A percentile compares a stretch with the other conserved stretches of the same genome.
Conservation (phyloP, 1,140 invertebrate genomes). For the Camponotus pennsylvanicus region DNA sequence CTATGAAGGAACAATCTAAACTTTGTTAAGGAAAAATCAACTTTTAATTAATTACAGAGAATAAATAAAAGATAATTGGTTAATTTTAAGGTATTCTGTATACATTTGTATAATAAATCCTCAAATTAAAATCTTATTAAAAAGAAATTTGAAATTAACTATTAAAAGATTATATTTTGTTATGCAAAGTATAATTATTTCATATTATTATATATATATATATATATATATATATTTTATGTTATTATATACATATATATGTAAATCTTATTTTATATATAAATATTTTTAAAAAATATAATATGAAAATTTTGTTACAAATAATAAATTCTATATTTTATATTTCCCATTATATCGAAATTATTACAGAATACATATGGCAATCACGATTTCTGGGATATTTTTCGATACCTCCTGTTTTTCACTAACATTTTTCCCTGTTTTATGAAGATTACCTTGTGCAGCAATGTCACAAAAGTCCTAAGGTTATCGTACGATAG, state of each 20-base stretch:
- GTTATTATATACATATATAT: background rate
- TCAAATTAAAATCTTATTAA: no score
- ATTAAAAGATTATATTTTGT: no score
- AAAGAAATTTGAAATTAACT: no score
- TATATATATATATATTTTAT: no score
- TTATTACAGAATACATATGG: background rate
- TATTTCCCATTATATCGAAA: background rate
- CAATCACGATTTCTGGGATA: conserved; percentile 14
- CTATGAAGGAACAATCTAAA: no score
- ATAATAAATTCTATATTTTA: background rate
- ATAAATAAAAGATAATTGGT: no score
- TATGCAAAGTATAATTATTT: no score
- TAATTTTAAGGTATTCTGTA: no score
- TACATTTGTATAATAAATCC: no score
- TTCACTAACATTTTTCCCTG: conserved; percentile 10
- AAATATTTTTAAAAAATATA: background rate
- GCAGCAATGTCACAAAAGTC: conserved; percentile 24
- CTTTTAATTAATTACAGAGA: no score
- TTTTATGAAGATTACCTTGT: conserved; percentile 41
- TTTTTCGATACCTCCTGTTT: conserved; percentile 8
- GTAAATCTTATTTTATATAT: background rate
- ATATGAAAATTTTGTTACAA: background rate
- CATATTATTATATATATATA: no score
- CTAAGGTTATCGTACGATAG: conserved; percentile 49
- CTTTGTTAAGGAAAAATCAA: no score